Percentiles rank a stretch among this genome's conserved stretches.
phyloP scores from a whole-genome alignment of 2,797 vertebrate species.

The Trematomus bernacchii region DNA sequence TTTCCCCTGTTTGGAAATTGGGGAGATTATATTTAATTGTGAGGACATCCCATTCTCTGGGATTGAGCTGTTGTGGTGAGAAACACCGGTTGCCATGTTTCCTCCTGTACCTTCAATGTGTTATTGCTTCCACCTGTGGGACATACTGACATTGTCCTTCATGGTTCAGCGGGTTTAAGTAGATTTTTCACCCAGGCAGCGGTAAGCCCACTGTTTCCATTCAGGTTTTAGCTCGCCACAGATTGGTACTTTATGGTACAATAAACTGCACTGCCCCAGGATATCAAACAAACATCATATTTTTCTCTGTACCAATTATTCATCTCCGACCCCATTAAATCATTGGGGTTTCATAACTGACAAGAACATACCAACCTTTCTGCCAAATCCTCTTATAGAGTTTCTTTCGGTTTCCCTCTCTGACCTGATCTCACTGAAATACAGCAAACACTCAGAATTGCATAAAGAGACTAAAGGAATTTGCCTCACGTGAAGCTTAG shows the following conservation, averaged over 20 bases:
- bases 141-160: slow-evolving; percentile 13
- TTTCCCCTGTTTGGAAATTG: background rate
- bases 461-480: too few relatives aligned
- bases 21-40: background rate
- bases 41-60: background rate
- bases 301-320: slow-evolving; percentile 29
- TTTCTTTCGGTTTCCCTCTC: slow-evolving; percentile 4
- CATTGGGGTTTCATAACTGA: slow-evolving; percentile 25
- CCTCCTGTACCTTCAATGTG: background rate
- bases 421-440: slow-evolving; percentile 3
- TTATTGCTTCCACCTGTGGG: slow-evolving; percentile 19
- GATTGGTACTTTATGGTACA: slow-evolving; percentile 23
- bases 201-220: slow-evolving; percentile 14
- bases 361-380: slow-evolving; percentile 14
- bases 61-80: background rate
- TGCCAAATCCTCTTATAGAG: slow-evolving; percentile 15
- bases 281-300: slow-evolving; percentile 16
- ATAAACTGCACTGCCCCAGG: background rate
- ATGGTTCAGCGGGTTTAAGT: slow-evolving; percentile 40
- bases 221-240: slow-evolving; percentile 25
- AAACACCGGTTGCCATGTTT: slow-evolving; percentile 18
- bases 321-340: slow-evolving; percentile 17
- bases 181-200: slow-evolving; percentile 29
- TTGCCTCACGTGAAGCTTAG: too few relatives aligned
- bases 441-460: too few relatives aligned